A percentile compares a stretch with the other conserved stretches of the same genome.
These are phyloP conservation scores for Ferrisia virgata DNA, from an alignment of 2,888 invertebrate species.

Conservation along the genomic window DNA sequence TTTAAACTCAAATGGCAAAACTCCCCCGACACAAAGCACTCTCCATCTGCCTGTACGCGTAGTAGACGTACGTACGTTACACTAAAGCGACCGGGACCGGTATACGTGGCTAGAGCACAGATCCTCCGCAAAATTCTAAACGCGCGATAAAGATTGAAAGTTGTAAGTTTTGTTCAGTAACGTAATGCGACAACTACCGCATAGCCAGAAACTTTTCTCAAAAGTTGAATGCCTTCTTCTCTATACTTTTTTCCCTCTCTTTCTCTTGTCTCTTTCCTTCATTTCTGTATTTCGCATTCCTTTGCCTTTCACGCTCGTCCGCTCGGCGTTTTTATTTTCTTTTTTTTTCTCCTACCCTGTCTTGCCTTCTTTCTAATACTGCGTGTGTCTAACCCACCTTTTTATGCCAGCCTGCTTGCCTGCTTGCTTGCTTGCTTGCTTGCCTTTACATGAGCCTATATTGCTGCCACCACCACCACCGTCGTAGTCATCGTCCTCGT, in stretches of 20 bases:
- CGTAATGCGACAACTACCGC: conserved; percentile 45
- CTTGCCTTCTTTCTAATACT: neutral
- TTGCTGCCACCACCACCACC: neutral
- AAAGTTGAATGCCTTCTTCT: conserved; percentile 22
- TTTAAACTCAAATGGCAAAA: neutral
- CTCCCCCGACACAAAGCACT: neutral
- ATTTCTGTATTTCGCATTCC: conserved; percentile 20
- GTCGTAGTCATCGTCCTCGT: neutral
- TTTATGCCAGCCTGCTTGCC: neutral
- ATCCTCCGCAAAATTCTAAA: conserved; percentile 32
- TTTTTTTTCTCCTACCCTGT: neutral
- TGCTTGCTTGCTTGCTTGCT: neutral
- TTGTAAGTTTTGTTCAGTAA: conserved; percentile 41
- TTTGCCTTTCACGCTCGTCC: neutral
- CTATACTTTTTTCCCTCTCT: neutral
- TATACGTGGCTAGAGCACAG: neutral
- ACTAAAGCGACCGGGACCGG: neutral
- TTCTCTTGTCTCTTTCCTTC: too few relatives aligned
- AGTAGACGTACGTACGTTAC: neutral
- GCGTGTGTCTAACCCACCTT: neutral
- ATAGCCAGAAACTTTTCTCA: conserved; percentile 43
- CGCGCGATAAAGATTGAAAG: conserved; percentile 45
- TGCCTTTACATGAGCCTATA: neutral
- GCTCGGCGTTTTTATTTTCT: neutral
- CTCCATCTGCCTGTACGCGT: neutral